Percentiles rank a stretch among this genome's conserved stretches.
Conservation (phyloP, 2,797 vertebrate genomes). For the Xiphorhynchus erythropygius region DNA sequence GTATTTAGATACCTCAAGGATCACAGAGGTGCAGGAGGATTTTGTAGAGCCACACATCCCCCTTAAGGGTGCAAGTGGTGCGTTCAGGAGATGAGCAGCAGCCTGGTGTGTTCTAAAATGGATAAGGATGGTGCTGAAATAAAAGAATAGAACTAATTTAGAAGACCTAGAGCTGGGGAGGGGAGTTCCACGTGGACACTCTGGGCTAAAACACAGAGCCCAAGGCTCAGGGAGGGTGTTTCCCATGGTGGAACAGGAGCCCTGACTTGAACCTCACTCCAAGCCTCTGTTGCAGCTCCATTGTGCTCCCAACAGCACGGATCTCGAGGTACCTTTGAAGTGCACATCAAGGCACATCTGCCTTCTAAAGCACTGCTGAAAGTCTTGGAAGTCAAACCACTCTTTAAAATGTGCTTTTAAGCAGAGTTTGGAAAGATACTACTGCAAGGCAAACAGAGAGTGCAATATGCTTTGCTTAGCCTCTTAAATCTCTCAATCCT, state of each 20-base stretch:
- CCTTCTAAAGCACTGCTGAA: not conserved
- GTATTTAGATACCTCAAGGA: not conserved
- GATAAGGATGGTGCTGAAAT: not conserved
- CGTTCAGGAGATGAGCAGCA: not conserved
- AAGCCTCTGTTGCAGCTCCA: not conserved
- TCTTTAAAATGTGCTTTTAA: constrained; percentile 1
- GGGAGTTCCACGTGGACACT: not conserved
- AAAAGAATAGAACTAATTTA: not conserved
- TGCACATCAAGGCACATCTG: not conserved
- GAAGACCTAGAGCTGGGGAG: not conserved
- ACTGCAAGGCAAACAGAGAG: not conserved
- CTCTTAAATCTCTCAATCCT: not conserved
- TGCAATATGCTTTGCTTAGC: not conserved
- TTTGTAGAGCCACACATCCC: not conserved
- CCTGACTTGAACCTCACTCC: not conserved
- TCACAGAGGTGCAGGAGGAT: not conserved
- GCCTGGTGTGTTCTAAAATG: not conserved
- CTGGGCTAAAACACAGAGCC: not conserved
- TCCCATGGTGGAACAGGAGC: not conserved
- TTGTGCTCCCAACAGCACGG: not conserved
- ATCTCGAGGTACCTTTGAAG: not conserved
- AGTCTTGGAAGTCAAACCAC: not conserved
- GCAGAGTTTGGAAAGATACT: not conserved
- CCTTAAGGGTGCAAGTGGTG: not conserved
- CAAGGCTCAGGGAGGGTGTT: not conserved